Conservation (phyloP, 2,888 invertebrate species). For the Baronia brevicornis region DNA sequence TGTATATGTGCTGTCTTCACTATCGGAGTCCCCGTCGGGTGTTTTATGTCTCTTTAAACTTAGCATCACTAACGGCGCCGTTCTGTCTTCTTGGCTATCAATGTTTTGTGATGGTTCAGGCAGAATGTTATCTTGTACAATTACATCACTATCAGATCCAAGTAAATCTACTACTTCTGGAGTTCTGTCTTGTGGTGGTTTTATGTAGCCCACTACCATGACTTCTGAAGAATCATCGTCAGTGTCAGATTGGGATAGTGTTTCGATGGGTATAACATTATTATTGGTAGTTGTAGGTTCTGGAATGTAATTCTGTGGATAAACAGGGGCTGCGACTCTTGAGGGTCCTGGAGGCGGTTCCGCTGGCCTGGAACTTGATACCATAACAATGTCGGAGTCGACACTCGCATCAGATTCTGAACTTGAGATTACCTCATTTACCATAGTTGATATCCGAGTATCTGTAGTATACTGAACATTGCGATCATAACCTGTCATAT, state of each 20-base stretch:
- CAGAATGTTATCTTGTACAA: slow-evolving; percentile 43
- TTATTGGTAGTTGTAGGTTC: slow-evolving; percentile 27
- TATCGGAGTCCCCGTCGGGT: slow-evolving; percentile 26
- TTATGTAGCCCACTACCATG: slow-evolving; percentile 79
- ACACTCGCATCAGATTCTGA: slow-evolving; percentile 48
- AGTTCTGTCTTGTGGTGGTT: slow-evolving; percentile 79
- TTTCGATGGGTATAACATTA: slow-evolving; percentile 61
- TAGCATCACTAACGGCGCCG: slow-evolving; percentile 27
- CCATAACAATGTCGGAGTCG: slow-evolving; percentile 54
- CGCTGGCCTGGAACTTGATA: slow-evolving; percentile 44
- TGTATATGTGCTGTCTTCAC: slow-evolving; percentile 33
- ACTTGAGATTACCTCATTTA: slow-evolving; percentile 70
- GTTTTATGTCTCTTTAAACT: slow-evolving; percentile 11
- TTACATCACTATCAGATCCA: slow-evolving; percentile 73
- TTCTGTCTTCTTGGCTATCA: slow-evolving; percentile 19
- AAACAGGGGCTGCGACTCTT: slow-evolving; percentile 33
- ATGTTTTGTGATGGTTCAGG: slow-evolving; percentile 24
- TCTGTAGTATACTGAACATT: slow-evolving; percentile 79
- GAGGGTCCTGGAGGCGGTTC: slow-evolving; percentile 35
- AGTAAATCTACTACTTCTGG: slow-evolving; percentile 78
- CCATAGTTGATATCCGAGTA: slow-evolving; percentile 71
- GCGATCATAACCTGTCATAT: slow-evolving; percentile 87
- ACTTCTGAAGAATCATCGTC: slow-evolving; percentile 73
- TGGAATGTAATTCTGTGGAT: slow-evolving; percentile 43
- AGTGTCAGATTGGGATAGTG: slow-evolving; percentile 62